Conservation (phyloP, 2,888 invertebrate species). For the Caradrina clavipalpis region DNA sequence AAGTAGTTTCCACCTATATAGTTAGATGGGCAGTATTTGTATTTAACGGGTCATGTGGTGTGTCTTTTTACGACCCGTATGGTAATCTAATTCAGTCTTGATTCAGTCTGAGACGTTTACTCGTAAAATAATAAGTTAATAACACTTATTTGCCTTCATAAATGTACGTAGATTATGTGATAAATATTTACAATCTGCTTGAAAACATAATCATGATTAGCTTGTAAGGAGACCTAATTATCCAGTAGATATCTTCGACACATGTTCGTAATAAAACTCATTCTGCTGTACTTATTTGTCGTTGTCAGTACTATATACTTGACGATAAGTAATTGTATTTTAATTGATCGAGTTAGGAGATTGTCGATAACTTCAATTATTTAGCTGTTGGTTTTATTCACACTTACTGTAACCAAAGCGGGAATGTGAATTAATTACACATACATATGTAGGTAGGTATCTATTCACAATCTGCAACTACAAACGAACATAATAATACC, state of each 20-base stretch:
- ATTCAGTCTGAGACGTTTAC: not conserved
- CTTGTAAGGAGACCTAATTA: conserved; percentile 49
- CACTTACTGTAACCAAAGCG: conserved; percentile 3
- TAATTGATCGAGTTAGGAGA: conserved; percentile 41
- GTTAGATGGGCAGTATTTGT: too few species aligned
- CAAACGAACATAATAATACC: not conserved
- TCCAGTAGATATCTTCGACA: conserved; percentile 14
- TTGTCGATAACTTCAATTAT: conserved; percentile 24
- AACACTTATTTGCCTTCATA: conserved; percentile 29
- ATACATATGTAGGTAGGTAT: not conserved
- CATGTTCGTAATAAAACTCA: conserved; percentile 25
- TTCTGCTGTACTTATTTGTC: conserved; percentile 49
- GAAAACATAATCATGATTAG: conserved; percentile 40
- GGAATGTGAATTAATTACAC: not conserved
- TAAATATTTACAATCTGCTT: conserved; percentile 50
- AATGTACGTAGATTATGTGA: conserved; percentile 26
- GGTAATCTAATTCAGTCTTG: too few species aligned
- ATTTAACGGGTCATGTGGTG: too few species aligned
- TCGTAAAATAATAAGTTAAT: conserved; percentile 19
- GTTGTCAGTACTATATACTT: conserved; percentile 9
- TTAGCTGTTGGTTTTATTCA: conserved; percentile 35
- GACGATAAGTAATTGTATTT: conserved; percentile 45
- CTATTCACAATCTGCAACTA: not conserved
- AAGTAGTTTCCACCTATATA: too few species aligned
- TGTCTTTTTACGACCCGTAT: too few species aligned